These are phyloP conservation scores for Enteromius viviparus DNA, from an alignment of 2,797 vertebrate species.

Conservation along the genomic window DNA sequence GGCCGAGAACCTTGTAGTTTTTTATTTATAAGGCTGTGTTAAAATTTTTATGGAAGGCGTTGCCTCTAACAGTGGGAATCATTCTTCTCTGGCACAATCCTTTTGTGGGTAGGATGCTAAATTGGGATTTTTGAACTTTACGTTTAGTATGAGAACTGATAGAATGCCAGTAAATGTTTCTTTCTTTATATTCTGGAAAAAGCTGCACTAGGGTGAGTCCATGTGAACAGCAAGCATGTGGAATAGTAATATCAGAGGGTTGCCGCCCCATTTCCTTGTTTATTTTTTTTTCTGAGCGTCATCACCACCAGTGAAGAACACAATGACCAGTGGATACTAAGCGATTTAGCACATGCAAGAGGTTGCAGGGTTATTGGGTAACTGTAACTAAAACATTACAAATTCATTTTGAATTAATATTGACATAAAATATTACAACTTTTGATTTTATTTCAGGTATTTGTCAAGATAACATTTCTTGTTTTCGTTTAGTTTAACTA, in stretches of 20 bases:
- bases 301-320: slow-evolving; percentile 57
- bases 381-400: not conserved
- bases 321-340: slow-evolving; percentile 60
- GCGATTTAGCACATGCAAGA: slow-evolving; percentile 68
- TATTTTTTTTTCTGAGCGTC: slow-evolving; percentile 70
- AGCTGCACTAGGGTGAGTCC: not conserved
- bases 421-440: not conserved
- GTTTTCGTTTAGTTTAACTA: not conserved
- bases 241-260: slow-evolving; percentile 48
- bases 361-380: slow-evolving; percentile 18
- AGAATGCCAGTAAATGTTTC: slow-evolving; percentile 17
- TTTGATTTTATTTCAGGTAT: not conserved
- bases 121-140: slow-evolving; percentile 8
- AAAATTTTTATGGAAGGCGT: slow-evolving; percentile 72
- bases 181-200: slow-evolving; percentile 22
- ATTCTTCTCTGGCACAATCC: slow-evolving; percentile 31
- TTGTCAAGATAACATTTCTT: not conserved
- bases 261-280: slow-evolving; percentile 63
- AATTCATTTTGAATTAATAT: not conserved
- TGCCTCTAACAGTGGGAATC: slow-evolving; percentile 58
- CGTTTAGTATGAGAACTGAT: not conserved
- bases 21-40: slow-evolving; percentile 62
- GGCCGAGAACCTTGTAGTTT: slow-evolving; percentile 52
- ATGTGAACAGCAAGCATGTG: slow-evolving; percentile 36
- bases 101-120: slow-evolving; percentile 21